Evolutionary conservation across 2,113 vertebrate genomes (phyloP).

Genomic region (Hydrochoerus hydrochaeris): DNA sequence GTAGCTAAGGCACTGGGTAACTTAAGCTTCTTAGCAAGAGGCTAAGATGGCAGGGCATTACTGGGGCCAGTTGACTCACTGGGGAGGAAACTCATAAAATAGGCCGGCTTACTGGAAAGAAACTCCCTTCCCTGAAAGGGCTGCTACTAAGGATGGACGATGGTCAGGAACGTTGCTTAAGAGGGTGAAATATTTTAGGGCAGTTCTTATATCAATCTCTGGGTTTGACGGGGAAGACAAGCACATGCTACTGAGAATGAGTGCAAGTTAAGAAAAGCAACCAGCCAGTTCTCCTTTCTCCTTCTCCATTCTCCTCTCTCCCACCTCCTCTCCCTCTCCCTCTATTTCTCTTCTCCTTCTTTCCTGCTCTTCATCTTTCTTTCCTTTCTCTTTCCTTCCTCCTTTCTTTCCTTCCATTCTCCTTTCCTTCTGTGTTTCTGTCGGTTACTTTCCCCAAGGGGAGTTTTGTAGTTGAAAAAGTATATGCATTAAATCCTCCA

Average conservation of each 20-base stretch:
- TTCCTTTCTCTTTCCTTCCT: fast-evolving
- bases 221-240: not conserved
- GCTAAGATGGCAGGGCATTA: not conserved
- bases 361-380: fast-evolving
- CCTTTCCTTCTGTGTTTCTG: not conserved
- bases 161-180: not conserved
- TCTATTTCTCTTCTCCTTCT: not conserved
- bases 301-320: not conserved
- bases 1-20: not conserved
- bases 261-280: not conserved
- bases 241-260: not conserved
- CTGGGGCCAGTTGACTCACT: not conserved
- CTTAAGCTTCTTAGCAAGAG: not conserved
- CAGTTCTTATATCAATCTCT: not conserved
- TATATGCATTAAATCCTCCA: not conserved
- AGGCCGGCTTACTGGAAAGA: not conserved
- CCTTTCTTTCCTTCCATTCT: too few species aligned
- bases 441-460: not conserved
- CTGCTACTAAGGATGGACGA: not conserved
- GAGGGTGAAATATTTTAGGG: not conserved
- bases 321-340: not conserved
- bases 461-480: conserved; percentile 35
- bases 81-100: not conserved
- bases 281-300: not conserved
- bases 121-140: not conserved